Base-by-base conservation (phyloP, 2,888 invertebrate species). In the Euplagia quadripunctaria region DNA sequence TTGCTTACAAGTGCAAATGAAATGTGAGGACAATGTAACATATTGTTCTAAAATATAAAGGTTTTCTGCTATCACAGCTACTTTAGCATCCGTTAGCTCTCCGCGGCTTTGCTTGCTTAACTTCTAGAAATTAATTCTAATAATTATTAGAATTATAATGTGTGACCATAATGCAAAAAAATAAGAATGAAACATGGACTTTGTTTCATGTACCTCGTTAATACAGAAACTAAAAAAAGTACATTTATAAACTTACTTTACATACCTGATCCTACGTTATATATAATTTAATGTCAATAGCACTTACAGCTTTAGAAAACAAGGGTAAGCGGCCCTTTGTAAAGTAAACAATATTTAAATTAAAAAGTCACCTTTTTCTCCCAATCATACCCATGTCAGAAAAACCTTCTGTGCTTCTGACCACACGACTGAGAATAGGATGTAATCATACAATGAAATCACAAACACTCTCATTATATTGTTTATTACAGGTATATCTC, bases 341-440 rank as follows among this genome's bases (percentile, higher is more conserved):
- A 51, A 31, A 49, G 31, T 16, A 66, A 65, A 49, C 46, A 66
- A 66, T 68, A 55, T 12, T 20, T 61, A 61, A 61, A 55, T 52
- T 14, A 55, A 42, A 55, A 68, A 55, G 8, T 41, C 58, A 31
- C 5, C 42, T 55, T 49, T 51, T 43, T 52, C n/a, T 55, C 55
- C 14, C 7, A 42, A 12, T 68, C 68, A 20, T 42, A 68, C 68
- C 55, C 71, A n/a, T 46, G 49, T 71, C 65, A 71, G 64, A 55
- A 42, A 6, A 43, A n/a, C 52, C 49, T 42, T 3, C 55, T 55
- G 55, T 11, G 46, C 6, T 46, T 20, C 31, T 6, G 6, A 55
- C 65, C 14, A 41, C 46, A 49, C 11, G 14, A n/a, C 63, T 55
- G 5, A 52, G 58, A 49, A 61, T 61, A 66, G 41, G 52, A 11